Percentiles rank a stretch among this genome's conserved stretches.
These are phyloP conservation scores for Ophion ventricosus DNA, from an alignment of 2,888 invertebrate species.

Conservation along the genomic window DNA sequence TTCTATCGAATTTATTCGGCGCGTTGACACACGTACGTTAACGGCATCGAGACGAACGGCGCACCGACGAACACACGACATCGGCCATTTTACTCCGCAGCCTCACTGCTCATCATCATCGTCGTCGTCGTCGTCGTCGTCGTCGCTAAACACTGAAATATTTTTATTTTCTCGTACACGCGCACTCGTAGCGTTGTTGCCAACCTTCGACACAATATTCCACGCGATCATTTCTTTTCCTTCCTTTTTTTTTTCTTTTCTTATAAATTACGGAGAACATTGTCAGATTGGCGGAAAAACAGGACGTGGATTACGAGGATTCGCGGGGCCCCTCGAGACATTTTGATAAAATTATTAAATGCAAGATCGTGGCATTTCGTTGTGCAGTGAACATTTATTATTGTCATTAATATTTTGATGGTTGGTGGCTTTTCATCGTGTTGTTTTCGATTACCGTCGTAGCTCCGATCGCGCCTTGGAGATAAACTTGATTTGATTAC, in stretches of 20 bases:
- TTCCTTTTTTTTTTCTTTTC: background rate
- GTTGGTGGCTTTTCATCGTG: background rate
- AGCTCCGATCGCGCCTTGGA: background rate
- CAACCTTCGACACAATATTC: slow-evolving; percentile 12
- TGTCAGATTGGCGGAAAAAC: background rate
- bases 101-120: slow-evolving; percentile 31
- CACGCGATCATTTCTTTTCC: background rate
- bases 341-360: background rate
- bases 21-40: slow-evolving; percentile 32
- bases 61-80: slow-evolving; percentile 76
- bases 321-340: background rate
- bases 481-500: slow-evolving; percentile 4
- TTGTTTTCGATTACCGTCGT: background rate
- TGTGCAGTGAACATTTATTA: background rate
- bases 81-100: slow-evolving; percentile 79
- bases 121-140: background rate
- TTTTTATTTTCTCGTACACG: slow-evolving; percentile 21
- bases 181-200: slow-evolving; percentile 7
- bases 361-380: background rate
- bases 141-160: slow-evolving; percentile 5
- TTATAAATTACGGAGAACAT: background rate
- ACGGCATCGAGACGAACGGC: slow-evolving; percentile 68
- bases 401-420: background rate
- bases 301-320: background rate
- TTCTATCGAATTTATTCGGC: slow-evolving; percentile 11